A percentile compares a stretch with the other conserved stretches of the same genome.
Conservation (phyloP, 35 echinoderm and acorn worm genomes). For the Ophiothrix spiculata region DNA sequence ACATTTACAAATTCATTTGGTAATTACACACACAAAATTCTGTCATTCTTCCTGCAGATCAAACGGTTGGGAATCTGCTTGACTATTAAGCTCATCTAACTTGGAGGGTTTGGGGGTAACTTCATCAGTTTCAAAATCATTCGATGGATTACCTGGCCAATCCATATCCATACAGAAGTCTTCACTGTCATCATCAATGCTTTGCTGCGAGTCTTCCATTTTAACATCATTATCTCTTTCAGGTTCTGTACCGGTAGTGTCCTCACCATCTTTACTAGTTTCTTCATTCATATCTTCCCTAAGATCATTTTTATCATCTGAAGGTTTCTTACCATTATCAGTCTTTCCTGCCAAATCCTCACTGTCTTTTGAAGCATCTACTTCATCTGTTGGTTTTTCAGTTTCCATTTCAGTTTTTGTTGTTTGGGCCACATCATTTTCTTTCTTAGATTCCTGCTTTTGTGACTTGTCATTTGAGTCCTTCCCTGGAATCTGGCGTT, state of each 20-base stretch:
- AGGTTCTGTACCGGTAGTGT: neutral
- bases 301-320: neutral
- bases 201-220: neutral
- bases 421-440: neutral
- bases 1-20: no score
- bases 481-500: neutral
- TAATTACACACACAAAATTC: no score
- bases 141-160: neutral
- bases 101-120: neutral
- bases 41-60: neutral
- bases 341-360: neutral
- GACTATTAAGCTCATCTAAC: neutral
- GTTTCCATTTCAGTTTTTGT: neutral
- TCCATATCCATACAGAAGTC: slow-evolving; percentile 1
- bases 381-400: neutral
- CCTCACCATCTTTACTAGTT: neutral
- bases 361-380: neutral
- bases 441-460: neutral
- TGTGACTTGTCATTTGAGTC: neutral
- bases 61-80: neutral
- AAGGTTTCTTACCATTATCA: neutral
- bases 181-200: neutral
- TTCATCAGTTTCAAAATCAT: neutral
- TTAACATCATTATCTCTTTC: neutral
- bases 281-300: neutral